A percentile compares a stretch with the other conserved stretches of the same genome.
phyloP scores from a whole-genome alignment of 2,113 vertebrate species.

The Alethe diademata region DNA sequence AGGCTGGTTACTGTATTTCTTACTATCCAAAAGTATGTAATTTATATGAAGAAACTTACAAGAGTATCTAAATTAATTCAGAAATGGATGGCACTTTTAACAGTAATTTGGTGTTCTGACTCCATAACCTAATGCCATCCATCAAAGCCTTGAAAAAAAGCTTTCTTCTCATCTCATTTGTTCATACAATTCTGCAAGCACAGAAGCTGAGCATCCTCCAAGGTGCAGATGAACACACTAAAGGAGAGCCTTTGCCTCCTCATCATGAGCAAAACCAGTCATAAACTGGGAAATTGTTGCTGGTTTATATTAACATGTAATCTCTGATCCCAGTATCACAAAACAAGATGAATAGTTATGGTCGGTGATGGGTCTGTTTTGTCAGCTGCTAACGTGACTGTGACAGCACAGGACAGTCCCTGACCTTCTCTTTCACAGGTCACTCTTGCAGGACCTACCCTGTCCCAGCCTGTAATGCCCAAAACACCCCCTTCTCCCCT shows the following conservation, averaged over 20 bases:
- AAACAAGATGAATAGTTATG: not conserved
- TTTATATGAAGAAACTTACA: not conserved
- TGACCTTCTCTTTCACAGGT: not conserved
- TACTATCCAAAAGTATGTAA: not conserved
- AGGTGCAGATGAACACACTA: not conserved
- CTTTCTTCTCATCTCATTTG: not conserved
- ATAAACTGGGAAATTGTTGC: not conserved
- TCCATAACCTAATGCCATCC: not conserved
- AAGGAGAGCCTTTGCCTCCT: not conserved
- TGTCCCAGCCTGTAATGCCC: not conserved
- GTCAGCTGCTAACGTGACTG: not conserved
- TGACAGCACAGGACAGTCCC: not conserved
- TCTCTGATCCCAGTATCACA: not conserved
- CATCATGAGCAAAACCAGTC: not conserved
- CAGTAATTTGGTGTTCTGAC: not conserved
- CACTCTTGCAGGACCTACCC: not conserved
- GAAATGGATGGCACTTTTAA: not conserved
- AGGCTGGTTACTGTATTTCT: not conserved
- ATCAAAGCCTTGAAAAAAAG: not conserved
- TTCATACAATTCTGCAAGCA: not conserved
- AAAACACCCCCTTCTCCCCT: not conserved
- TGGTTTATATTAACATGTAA: not conserved
- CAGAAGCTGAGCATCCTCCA: not conserved
- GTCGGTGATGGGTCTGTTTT: fast-evolving
- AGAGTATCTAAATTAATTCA: not conserved